phyloP scores from a whole-genome alignment of 2,888 invertebrate genomes.

The Tyria jacobaeae region DNA sequence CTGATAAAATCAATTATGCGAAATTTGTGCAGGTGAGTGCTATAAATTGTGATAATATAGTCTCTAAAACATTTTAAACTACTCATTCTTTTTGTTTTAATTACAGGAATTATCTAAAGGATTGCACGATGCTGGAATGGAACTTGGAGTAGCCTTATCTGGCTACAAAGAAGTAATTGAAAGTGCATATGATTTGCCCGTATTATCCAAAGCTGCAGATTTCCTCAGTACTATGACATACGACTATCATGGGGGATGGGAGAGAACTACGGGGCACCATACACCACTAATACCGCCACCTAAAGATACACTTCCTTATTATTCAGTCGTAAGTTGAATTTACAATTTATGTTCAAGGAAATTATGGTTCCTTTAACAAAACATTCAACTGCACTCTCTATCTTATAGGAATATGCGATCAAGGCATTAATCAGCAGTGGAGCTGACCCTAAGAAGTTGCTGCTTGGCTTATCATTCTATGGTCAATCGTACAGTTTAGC shows the following conservation, averaged over 20 bases:
- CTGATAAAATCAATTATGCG: conserved; percentile 92
- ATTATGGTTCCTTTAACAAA: too few species aligned
- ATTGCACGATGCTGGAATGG: conserved; percentile 89
- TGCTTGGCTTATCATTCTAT: conserved; percentile 94
- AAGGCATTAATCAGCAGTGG: conserved; percentile 91
- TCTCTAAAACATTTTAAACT: background rate
- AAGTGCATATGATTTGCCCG: conserved; percentile 92
- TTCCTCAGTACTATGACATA: conserved; percentile 95
- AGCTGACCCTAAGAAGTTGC: conserved; percentile 91
- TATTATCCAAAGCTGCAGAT: conserved; percentile 90
- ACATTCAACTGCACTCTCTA: background rate
- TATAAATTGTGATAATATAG: background rate
- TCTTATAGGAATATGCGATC: conserved; percentile 91
- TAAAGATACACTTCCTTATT: conserved; percentile 90
- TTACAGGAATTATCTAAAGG: conserved; percentile 88
- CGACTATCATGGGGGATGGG: conserved; percentile 97
- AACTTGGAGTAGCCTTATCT: conserved; percentile 93
- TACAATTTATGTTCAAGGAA: background rate
- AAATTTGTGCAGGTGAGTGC: conserved; percentile 89
- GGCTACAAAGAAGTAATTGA: conserved; percentile 97
- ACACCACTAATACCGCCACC: conserved; percentile 90
- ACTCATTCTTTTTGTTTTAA: background rate
- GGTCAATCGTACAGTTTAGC: conserved; percentile 93
- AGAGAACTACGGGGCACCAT: conserved; percentile 92
- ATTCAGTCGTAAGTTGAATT: conserved; percentile 89